phyloP scores from a whole-genome alignment of 2,888 invertebrate genomes.

The Drosophila melanosoma region DNA sequence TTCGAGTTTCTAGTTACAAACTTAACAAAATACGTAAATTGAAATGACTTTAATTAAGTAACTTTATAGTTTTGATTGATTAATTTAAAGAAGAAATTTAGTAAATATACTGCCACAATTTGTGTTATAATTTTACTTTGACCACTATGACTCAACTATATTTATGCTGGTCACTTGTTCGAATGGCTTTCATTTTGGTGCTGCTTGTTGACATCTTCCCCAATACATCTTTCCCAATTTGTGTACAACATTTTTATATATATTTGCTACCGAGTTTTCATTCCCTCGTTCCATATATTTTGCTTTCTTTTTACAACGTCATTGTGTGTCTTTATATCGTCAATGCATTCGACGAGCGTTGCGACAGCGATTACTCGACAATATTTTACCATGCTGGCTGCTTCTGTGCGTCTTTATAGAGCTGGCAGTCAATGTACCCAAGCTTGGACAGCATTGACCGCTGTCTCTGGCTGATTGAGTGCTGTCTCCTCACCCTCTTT shows the following conservation, averaged over 20 bases:
- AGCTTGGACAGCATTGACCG: conserved; percentile 37
- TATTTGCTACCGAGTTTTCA: conserved; percentile 4
- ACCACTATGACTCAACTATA: conserved; percentile 15
- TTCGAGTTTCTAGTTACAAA: background rate
- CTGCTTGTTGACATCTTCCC: conserved; percentile 48
- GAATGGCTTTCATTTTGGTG: conserved; percentile 25
- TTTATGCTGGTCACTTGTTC: conserved; percentile 44
- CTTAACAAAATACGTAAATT: background rate
- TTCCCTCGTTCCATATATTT: background rate
- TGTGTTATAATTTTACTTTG: background rate
- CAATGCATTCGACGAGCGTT: conserved; percentile 58
- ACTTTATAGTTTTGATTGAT: background rate
- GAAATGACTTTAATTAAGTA: background rate
- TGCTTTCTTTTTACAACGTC: conserved; percentile 49
- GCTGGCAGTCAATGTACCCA: conserved; percentile 49
- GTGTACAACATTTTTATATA: background rate
- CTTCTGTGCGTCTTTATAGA: conserved; percentile 45
- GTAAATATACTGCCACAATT: background rate
- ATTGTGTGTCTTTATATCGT: conserved; percentile 65
- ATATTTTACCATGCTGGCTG: conserved; percentile 70
- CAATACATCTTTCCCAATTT: background rate
- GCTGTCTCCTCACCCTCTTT: conserved; percentile 37
- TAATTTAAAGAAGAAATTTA: background rate
- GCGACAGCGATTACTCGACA: conserved; percentile 81
- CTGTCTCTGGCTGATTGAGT: conserved; percentile 72